These are phyloP conservation scores for Coelogynopora nodosa DNA, from an alignment of 2,888 invertebrate genomes.

Conservation along the genomic window DNA sequence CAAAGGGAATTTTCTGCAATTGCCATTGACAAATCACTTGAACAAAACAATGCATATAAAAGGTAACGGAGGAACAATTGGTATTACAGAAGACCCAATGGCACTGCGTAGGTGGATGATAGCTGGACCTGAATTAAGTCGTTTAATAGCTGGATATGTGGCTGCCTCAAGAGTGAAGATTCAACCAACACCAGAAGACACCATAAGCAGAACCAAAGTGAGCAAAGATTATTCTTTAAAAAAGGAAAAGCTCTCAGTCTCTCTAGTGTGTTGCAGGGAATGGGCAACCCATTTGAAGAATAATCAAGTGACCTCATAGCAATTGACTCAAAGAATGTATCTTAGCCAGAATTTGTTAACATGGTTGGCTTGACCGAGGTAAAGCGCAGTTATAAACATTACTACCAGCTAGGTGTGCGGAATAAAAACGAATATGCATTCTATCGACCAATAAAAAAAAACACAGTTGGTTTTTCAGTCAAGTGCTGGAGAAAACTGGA, in stretches of 20 bases:
- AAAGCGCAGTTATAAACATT: neutral
- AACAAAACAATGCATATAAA: conserved; percentile 51
- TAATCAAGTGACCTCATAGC: neutral
- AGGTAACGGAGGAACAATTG: conserved; percentile 40
- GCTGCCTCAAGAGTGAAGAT: conserved; percentile 5
- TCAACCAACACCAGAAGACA: conserved; percentile 16
- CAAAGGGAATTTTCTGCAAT: conserved; percentile 48
- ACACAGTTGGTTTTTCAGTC: neutral
- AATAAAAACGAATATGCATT: neutral
- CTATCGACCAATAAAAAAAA: neutral
- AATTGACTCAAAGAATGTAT: neutral
- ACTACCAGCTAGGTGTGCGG: neutral
- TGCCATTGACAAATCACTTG: conserved; percentile 51
- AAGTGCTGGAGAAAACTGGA: too few species aligned
- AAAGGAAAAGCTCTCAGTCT: neutral
- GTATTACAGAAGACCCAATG: conserved; percentile 48
- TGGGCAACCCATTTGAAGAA: conserved; percentile 37
- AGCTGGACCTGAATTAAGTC: conserved; percentile 49
- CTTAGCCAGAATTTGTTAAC: too few species aligned
- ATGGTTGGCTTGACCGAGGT: too few species aligned
- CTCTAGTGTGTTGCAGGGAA: neutral
- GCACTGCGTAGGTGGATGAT: conserved; percentile 51
- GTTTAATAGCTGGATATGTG: conserved; percentile 40
- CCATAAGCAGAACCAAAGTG: conserved; percentile 33
- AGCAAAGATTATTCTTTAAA: conserved; percentile 46